These are phyloP conservation scores for Edolisoma coerulescens DNA, from an alignment of 2,113 vertebrate species.

Conservation along the genomic window DNA sequence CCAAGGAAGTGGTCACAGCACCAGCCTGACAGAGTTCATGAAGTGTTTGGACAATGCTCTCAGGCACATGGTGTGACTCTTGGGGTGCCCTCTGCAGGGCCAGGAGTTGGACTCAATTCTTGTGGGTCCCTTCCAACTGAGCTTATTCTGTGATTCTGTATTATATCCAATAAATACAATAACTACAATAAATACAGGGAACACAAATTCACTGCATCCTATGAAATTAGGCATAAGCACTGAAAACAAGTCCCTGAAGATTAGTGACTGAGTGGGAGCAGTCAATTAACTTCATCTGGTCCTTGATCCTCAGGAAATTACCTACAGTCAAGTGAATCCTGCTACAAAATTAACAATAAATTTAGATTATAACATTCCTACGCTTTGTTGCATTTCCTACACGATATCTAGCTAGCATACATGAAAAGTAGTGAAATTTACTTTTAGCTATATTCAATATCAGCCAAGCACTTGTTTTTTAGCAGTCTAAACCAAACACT, in stretches of 20 bases:
- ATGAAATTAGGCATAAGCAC: neutral
- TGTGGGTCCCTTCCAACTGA: neutral
- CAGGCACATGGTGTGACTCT: neutral
- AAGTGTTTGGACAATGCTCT: rapidly evolving
- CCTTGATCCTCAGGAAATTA: neutral
- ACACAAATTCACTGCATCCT: neutral
- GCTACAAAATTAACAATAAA: neutral
- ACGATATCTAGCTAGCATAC: neutral
- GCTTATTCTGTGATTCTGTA: neutral
- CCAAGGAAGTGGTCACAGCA: neutral
- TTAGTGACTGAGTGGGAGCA: neutral
- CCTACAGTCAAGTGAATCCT: neutral
- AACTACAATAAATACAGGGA: neutral
- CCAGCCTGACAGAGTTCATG: neutral
- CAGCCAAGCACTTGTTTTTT: neutral
- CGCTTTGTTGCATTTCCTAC: neutral
- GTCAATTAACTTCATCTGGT: neutral
- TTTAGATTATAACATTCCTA: neutral
- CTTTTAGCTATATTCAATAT: neutral
- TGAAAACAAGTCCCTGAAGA: neutral
- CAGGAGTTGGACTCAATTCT: neutral
- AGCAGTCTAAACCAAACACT: neutral
- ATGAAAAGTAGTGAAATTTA: neutral
- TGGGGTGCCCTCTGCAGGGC: neutral
- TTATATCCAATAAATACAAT: neutral